These are phyloP conservation scores for Drosophila maculinotata DNA, from an alignment of 2,888 invertebrate genomes.

Conservation along the genomic window DNA sequence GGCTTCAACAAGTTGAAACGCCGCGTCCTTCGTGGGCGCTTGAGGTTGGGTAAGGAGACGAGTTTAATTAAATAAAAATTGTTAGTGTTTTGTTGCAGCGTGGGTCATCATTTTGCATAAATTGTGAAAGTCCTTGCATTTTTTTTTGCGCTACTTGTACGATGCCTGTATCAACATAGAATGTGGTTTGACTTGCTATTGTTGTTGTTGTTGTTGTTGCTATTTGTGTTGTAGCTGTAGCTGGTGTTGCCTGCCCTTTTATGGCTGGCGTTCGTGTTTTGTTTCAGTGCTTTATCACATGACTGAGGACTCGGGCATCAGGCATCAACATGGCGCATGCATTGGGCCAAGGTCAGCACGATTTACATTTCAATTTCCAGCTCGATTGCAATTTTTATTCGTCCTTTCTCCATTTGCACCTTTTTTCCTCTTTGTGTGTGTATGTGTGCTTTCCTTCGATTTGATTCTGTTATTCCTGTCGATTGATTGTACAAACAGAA, in stretches of 20 bases:
- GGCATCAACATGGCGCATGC: constrained; percentile 29
- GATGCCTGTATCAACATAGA: constrained; percentile 50
- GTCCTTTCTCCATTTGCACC: constrained; percentile 9
- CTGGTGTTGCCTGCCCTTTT: constrained; percentile 36
- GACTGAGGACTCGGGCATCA: constrained; percentile 36
- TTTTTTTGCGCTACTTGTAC: constrained; percentile 24
- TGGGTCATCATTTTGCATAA: constrained; percentile 53
- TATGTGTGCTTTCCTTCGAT: constrained; percentile 16
- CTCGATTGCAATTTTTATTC: constrained; percentile 6
- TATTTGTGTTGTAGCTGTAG: constrained; percentile 17
- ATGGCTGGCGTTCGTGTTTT: constrained; percentile 37
- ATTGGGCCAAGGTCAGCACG: constrained; percentile 69
- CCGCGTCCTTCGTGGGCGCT: constrained; percentile 8
- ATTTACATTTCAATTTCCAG: constrained; percentile 71
- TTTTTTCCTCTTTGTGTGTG: neutral
- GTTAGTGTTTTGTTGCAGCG: constrained; percentile 27
- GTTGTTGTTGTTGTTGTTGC: constrained; percentile 3
- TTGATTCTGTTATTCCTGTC: constrained; percentile 42
- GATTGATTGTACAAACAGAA: constrained; percentile 42
- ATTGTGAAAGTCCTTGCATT: constrained; percentile 49
- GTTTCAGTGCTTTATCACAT: constrained; percentile 53
- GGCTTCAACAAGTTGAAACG: constrained; percentile 49
- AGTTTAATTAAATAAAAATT: constrained; percentile 65
- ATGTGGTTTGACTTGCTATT: constrained; percentile 34
- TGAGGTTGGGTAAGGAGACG: neutral